Conservation (phyloP, 2,797 vertebrate genomes). For the Coracias cyanogaster region DNA sequence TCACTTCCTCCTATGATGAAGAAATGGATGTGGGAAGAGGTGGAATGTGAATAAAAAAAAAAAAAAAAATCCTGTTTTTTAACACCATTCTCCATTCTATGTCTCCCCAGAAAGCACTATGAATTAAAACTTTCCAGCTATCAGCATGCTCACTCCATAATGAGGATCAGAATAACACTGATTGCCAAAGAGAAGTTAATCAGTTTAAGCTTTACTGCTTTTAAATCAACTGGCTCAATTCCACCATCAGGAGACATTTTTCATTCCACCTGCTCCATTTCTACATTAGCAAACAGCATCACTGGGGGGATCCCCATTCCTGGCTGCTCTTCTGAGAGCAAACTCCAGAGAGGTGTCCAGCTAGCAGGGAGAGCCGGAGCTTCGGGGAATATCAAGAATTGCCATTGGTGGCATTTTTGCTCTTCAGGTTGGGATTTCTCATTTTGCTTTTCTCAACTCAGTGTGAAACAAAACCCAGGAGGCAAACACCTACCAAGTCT, state of each 20-base stretch:
- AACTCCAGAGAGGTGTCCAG: not conserved
- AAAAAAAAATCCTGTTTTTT: not conserved
- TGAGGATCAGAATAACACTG: conserved; percentile 28
- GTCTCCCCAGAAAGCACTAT: not conserved
- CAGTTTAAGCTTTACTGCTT: conserved; percentile 36
- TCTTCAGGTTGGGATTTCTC: not conserved
- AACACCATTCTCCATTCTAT: not conserved
- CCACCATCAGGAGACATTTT: not conserved
- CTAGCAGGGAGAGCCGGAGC: not conserved
- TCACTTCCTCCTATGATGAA: not conserved
- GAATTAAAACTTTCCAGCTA: conserved; percentile 47
- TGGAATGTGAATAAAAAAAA: not conserved
- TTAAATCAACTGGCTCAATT: conserved; percentile 23
- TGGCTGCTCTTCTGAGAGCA: not conserved
- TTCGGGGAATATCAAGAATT: not conserved
- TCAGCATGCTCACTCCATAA: conserved; percentile 1
- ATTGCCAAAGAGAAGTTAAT: conserved; percentile 41
- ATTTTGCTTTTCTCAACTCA: not conserved
- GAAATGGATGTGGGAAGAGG: not conserved
- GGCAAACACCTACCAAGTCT: not conserved
- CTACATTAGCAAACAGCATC: not conserved
- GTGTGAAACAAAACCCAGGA: conserved; percentile 1
- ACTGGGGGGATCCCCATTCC: not conserved
- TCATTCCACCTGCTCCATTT: not conserved
- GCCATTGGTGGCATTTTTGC: not conserved